Conservation (phyloP, 2,888 invertebrate genomes). For the Eilema sororculum region DNA sequence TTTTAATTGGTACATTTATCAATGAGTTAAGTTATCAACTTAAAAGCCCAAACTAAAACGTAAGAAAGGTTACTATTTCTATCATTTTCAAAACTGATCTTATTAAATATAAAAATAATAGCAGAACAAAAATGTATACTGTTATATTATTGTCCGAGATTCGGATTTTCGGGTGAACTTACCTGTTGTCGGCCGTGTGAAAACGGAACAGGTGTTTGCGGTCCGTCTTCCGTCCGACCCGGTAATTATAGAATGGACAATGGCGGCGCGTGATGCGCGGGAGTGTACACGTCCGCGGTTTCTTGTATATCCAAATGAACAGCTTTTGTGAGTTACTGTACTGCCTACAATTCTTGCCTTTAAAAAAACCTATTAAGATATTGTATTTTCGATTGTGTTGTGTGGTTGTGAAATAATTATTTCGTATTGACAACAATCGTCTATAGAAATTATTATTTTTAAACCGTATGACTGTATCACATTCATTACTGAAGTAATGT, state of each 20-base stretch:
- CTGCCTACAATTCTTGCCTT: slow-evolving; percentile 20
- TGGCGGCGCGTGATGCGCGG: slow-evolving; percentile 73
- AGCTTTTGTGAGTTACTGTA: slow-evolving; percentile 49
- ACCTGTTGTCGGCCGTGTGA: slow-evolving; percentile 84
- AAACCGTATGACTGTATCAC: neutral
- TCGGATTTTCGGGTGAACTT: slow-evolving; percentile 62
- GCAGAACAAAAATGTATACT: slow-evolving; percentile 77
- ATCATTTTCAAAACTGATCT: neutral
- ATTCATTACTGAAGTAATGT: neutral
- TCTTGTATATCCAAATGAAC: slow-evolving; percentile 36
- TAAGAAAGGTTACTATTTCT: neutral
- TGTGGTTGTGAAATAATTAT: slow-evolving; percentile 12
- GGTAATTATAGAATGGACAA: slow-evolving; percentile 82
- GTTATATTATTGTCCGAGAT: slow-evolving; percentile 73
- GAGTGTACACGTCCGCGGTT: slow-evolving; percentile 61
- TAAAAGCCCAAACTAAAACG: neutral
- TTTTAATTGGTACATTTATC: neutral
- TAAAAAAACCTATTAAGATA: slow-evolving; percentile 8
- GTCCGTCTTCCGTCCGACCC: slow-evolving; percentile 69
- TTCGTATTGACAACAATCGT: neutral
- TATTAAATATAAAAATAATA: slow-evolving; percentile 31
- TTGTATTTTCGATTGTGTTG: slow-evolving; percentile 10
- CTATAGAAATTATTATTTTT: slow-evolving; percentile 3
- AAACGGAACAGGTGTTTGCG: slow-evolving; percentile 83
- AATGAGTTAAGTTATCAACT: neutral